Percentiles rank a stretch among this genome's conserved stretches.
Conservation (phyloP, 2,888 invertebrate genomes). For the Chydorus sphaericus region DNA sequence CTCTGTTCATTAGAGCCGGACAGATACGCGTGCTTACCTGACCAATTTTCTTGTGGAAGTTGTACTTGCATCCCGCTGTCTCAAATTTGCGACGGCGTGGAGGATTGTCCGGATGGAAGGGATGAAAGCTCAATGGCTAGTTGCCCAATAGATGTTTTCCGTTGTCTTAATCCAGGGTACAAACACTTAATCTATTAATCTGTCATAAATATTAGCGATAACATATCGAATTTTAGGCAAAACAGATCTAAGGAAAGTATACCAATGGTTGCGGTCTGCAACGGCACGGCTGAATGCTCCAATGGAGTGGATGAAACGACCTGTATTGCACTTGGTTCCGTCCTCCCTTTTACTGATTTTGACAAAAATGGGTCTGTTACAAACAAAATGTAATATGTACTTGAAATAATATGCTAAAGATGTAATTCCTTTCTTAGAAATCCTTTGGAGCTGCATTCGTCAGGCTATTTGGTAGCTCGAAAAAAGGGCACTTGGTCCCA, state of each 20-base stretch:
- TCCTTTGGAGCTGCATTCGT: not conserved
- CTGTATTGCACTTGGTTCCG: not conserved
- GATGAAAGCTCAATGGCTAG: conserved; percentile 54
- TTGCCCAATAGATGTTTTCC: conserved; percentile 31
- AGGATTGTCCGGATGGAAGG: conserved; percentile 56
- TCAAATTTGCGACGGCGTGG: conserved; percentile 54
- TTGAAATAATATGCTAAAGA: not conserved
- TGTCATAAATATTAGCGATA: no score
- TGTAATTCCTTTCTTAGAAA: not conserved
- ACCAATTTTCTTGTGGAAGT: conserved; percentile 48
- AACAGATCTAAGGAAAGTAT: not conserved
- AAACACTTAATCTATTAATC: no score
- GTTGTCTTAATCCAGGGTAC: not conserved
- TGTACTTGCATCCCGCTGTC: conserved; percentile 52
- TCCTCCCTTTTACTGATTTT: not conserved
- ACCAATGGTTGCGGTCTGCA: not conserved
- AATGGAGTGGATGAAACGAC: not conserved
- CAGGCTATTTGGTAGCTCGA: conserved; percentile 1
- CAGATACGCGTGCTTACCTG: conserved; percentile 32
- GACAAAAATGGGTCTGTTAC: not conserved
- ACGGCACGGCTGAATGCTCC: not conserved
- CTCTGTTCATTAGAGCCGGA: no score
- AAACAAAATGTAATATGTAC: not conserved
- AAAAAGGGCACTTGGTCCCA: not conserved
- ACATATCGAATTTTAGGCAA: no score